Evolutionary conservation across 2,113 vertebrate genomes (phyloP), one percentile per base, ranked within the genome.

Genomic region (Quiscalus mexicanus): DNA sequence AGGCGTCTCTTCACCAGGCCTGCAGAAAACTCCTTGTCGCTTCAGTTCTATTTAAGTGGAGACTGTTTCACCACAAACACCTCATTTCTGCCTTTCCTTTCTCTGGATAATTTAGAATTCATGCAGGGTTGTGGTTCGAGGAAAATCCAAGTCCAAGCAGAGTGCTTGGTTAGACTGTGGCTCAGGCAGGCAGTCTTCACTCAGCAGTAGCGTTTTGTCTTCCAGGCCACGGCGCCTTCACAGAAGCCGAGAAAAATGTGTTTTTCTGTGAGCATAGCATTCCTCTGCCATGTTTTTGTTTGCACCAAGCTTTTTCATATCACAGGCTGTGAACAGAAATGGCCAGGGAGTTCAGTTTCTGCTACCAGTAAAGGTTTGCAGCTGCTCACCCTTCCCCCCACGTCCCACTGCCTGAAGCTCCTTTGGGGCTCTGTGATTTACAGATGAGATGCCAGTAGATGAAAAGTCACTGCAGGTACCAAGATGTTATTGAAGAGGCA

Each of bases 41-140:
- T 98, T 95, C 2, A 16, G 55, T 90, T 96, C 93, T 96, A 68
- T 93, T 96, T 97, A 96, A 96, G 86, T 85, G 88, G 96, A 98
- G 97, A 96, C 97, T 95, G 96, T 97, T 96, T 97, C 89, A 81
- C 98, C 97, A 96, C 97, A 97, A 94, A 95, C 87, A 96, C 88
- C 71, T 87, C 52, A 81, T 97, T 96, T 96, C 78, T 97, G 95
- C 78, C 35, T 95, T 95, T 97, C 90, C 42, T 63, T 85, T 94
- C 95, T 93, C 82, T 0, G 18, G 58, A 52, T 85, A 83, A 79
- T 96, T 84, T 94, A 76, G 81, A 93, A 90, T 96, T 94, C 90
- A 59, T 95, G 87, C 83, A 79, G 85, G 41, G 81, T 31, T 92
- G 76, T 79, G 96, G 97, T 85, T 97, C 84, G 0, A 96, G 79